phyloP scores from a whole-genome alignment of 2,797 vertebrate genomes.

The Hybognathus amarus region DNA sequence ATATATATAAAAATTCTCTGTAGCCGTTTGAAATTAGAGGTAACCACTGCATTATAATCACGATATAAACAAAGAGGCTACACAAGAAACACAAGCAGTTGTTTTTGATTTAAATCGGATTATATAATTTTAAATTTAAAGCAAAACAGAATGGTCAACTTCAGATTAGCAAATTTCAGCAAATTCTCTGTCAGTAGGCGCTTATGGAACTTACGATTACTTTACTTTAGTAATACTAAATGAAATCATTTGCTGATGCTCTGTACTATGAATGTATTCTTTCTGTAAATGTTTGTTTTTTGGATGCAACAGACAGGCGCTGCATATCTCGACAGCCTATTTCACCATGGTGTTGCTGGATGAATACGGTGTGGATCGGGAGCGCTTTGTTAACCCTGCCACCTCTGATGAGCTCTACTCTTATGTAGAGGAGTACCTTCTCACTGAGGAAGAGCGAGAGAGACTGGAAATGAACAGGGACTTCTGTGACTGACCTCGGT shows the following conservation, averaged over 20 bases:
- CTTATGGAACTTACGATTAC: no score
- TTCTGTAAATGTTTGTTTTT: not conserved
- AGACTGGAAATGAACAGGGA: conserved; percentile 77
- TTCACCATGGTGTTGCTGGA: conserved; percentile 94
- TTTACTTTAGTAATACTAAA: no score
- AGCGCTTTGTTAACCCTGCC: conserved; percentile 86
- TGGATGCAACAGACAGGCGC: conserved; percentile 77
- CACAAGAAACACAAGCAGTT: not conserved
- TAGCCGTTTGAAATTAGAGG: not conserved
- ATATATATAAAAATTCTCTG: not conserved
- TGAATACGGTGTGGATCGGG: conserved; percentile 85
- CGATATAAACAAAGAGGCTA: no score
- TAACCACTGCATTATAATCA: no score
- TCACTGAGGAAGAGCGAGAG: conserved; percentile 82
- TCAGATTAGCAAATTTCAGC: no score
- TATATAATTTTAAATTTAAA: no score
- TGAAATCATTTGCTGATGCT: not conserved
- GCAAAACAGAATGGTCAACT: no score
- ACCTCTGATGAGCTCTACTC: conserved; percentile 89
- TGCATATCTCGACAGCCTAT: conserved; percentile 85
- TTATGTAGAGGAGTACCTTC: conserved; percentile 88
- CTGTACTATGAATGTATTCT: not conserved
- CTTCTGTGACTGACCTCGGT: conserved; percentile 80
- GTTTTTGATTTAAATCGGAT: not conserved
- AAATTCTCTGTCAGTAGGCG: no score